Evolutionary conservation across 2,888 invertebrate genomes (phyloP).

Genomic region (Enoplolaimus lenunculus): DNA sequence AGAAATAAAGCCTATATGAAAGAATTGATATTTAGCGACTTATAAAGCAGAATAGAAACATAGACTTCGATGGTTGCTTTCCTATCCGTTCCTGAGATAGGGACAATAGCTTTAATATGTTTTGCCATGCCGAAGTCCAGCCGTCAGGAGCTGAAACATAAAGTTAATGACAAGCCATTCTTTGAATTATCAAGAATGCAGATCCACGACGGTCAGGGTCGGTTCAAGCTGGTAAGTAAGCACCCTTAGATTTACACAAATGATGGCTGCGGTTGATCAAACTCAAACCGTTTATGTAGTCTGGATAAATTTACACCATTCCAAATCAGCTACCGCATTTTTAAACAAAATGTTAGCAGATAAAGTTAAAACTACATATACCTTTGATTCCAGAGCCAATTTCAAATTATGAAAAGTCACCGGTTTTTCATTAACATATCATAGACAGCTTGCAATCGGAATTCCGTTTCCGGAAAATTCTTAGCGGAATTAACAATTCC

Average conservation of each 20-base stretch:
- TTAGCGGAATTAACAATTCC: no score
- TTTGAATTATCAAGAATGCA: not conserved
- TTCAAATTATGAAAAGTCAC: not conserved
- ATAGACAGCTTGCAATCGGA: no score
- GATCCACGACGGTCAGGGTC: not conserved
- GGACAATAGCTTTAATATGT: not conserved
- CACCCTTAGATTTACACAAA: not conserved
- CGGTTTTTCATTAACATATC: not conserved
- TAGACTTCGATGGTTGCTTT: not conserved
- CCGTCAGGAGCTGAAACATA: not conserved
- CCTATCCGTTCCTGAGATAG: not conserved
- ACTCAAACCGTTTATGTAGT: not conserved
- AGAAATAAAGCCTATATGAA: not conserved
- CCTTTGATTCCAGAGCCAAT: not conserved
- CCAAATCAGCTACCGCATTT: not conserved
- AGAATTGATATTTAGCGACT: not conserved
- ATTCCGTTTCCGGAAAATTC: no score
- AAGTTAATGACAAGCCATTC: not conserved
- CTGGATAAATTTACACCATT: not conserved
- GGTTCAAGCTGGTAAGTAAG: not conserved
- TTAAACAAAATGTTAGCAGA: not conserved
- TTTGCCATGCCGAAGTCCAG: not conserved
- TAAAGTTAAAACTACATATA: not conserved
- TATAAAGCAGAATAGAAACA: not conserved
- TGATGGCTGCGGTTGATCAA: not conserved